Evolutionary conservation across 2,113 vertebrate genomes (phyloP).

Genomic region (Ictidomys tridecemlineatus): DNA sequence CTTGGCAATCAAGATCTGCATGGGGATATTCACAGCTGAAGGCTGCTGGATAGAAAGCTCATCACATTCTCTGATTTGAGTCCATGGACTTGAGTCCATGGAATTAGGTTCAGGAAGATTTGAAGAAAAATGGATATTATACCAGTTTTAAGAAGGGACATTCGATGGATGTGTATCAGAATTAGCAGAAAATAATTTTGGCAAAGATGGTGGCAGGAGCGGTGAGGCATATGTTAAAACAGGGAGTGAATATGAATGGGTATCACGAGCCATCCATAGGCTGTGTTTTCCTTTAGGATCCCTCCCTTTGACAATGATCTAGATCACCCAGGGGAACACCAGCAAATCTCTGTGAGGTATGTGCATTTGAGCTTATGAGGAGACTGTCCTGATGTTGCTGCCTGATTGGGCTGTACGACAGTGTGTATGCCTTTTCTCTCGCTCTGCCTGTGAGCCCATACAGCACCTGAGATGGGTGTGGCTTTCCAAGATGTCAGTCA

Average conservation of each 20-base stretch:
- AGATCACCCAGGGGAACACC: no score
- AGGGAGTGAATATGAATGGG: background rate
- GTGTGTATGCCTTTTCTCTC: no score
- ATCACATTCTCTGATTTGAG: conserved; percentile 20
- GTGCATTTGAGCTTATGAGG: no score
- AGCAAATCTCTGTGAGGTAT: no score
- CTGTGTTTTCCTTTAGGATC: no score
- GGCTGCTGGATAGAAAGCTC: background rate
- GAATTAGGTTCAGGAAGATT: background rate
- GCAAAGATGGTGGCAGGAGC: background rate
- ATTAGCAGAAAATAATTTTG: background rate
- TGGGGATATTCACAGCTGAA: background rate
- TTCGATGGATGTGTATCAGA: background rate
- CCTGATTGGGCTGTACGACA: no score
- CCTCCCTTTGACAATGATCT: no score
- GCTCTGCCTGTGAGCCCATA: no score
- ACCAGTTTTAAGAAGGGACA: conserved; percentile 18
- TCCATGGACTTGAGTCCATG: background rate
- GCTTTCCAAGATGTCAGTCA: no score
- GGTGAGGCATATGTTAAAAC: background rate
- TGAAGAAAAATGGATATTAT: conserved; percentile 11
- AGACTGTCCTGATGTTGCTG: no score
- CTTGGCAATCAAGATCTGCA: background rate
- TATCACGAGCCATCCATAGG: no score
- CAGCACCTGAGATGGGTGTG: no score